Conservation (phyloP, 2,888 invertebrate species). For the Spisula subtruncata region DNA sequence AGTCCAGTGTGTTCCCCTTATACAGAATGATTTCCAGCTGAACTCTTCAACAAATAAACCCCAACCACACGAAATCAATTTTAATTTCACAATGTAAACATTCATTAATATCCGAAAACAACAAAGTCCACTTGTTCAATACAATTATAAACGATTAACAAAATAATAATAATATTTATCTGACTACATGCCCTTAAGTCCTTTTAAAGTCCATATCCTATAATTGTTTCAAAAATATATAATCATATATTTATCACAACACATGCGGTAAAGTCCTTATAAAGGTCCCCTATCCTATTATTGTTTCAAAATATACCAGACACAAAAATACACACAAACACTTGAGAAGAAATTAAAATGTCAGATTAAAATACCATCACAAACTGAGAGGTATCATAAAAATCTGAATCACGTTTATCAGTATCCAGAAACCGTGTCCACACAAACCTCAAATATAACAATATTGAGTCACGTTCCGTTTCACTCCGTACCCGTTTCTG, state of each 20-base stretch:
- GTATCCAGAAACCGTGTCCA: neutral
- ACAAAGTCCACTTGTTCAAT: neutral
- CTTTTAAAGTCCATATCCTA: too few species aligned
- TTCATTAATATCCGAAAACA: neutral
- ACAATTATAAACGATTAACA: neutral
- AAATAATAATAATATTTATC: too few species aligned
- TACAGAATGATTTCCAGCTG: neutral
- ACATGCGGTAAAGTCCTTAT: neutral
- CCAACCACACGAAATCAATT: constrained; percentile 33
- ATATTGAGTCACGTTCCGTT: constrained; percentile 20
- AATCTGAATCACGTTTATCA: constrained; percentile 10
- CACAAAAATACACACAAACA: neutral
- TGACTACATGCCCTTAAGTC: too few species aligned
- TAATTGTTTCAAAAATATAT: too few species aligned
- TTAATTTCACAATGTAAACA: constrained; percentile 40
- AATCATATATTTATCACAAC: neutral
- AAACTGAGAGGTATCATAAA: neutral
- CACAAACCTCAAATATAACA: constrained; percentile 3
- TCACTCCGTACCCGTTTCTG: neutral
- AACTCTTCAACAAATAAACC: neutral
- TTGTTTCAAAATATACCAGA: neutral
- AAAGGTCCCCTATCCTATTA: neutral
- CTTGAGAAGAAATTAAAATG: constrained; percentile 14
- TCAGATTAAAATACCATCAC: constrained; percentile 21
- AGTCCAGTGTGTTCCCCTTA: neutral